phyloP scores from a whole-genome alignment of 2,113 vertebrate genomes.

The crab-eating macaque (Macaca fascicularis) region T2T-MFA8v1.1 NC_088381.1:99880001-99880500 shows the following conservation, averaged over 20 bases:
- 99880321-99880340: slow-evolving; percentile 19
- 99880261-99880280: background rate
- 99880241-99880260: slow-evolving; percentile 16
- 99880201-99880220: slow-evolving; percentile 34
- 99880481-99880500: too few species aligned
- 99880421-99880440: too few species aligned
- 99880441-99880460: too few species aligned
- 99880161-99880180: background rate
- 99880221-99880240: background rate
- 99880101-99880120: background rate
- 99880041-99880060: slow-evolving; percentile 27
- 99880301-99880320: background rate
- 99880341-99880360: background rate
- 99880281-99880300: background rate
- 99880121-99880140: background rate
- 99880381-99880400: background rate
- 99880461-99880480: too few species aligned
- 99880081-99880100: background rate
- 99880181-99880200: slow-evolving; percentile 8
- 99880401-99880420: too few species aligned
- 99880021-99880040: background rate
- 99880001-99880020: slow-evolving; percentile 15
- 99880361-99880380: slow-evolving; percentile 4
- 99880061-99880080: background rate
- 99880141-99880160: slow-evolving; percentile 28